Evolutionary conservation across 2,113 vertebrate genomes (phyloP), one percentile per base, ranked within the genome.

Genomic region (Nymphicus hollandicus): DNA sequence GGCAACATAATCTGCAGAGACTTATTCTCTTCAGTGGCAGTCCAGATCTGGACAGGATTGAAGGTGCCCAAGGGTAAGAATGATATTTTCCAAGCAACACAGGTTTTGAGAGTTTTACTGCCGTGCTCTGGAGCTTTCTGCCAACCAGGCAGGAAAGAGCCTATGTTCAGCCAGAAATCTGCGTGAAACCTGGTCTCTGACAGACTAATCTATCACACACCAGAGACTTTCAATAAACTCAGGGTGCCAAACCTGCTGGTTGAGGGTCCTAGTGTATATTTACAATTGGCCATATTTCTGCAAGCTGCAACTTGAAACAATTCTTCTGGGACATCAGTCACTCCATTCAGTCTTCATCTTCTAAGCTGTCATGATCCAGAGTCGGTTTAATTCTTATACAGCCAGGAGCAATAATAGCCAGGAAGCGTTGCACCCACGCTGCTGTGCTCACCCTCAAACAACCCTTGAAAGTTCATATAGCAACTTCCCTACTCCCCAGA

Each of bases 71-170:
- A 86, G 91, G 91, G 88, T 92, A 93, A 79, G 52, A 86, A 66
- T 85, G 77, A n/a, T 93, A 61, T 91, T 96, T 97, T 91, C 92
- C 69, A 72, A 91, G 66, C 61, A 69, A 64, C 44, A 65, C 49
- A 69, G 77, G 27, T 93, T 95, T 86, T 94, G 69, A 90, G 50
- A 52, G 1, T 84, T 96, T 94, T 81, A 92, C 86, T 93, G 92
- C 90, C 65, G 44, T 53, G 63, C 66, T 94, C 81, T 92, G 56
- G 80, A 96, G 73, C 77, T 77, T 96, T 96, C 92, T 95, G 93
- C 77, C 93, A 82, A 79, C 47, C 41, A 92, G 49, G 65, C 69
- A 94, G 73, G 69, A 81, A 92, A 78, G 61, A 84, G 28, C 41
- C 83, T 35, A 27, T 11, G 13, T 82, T 91, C 25, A 35, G 65